Evolutionary conservation across 2,113 vertebrate species (phyloP).

Genomic region (Indri indri): DNA sequence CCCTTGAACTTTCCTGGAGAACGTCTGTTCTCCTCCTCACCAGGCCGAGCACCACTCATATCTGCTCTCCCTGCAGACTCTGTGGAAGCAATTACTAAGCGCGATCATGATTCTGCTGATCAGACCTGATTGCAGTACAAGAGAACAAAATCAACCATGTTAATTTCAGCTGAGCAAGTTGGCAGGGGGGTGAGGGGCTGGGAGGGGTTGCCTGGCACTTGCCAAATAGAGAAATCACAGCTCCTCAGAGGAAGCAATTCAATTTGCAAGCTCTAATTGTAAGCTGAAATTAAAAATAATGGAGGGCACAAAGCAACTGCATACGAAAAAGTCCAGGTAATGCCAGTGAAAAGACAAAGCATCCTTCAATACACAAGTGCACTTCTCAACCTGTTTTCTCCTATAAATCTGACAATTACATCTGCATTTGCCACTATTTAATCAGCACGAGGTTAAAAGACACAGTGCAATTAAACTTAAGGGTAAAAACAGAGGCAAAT

Average conservation of each 20-base stretch:
- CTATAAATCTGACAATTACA: neutral
- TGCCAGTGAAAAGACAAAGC: neutral
- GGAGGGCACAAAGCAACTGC: conserved; percentile 18
- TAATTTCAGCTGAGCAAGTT: conserved; percentile 33
- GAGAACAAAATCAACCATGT: conserved; percentile 47
- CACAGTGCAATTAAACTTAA: conserved; percentile 16
- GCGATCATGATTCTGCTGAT: neutral
- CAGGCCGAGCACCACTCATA: neutral
- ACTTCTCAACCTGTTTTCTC: neutral
- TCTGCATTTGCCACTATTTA: conserved; percentile 14
- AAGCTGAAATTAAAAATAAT: conserved; percentile 66
- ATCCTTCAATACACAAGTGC: neutral
- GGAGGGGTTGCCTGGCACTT: neutral
- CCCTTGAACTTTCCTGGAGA: neutral
- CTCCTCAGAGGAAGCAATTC: conserved; percentile 60
- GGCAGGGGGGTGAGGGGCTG: no score
- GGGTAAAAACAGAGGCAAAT: neutral
- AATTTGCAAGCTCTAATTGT: conserved; percentile 69
- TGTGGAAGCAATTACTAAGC: conserved; percentile 25
- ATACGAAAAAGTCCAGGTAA: conserved; percentile 39
- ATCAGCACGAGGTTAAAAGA: conserved; percentile 25
- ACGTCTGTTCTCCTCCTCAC: neutral
- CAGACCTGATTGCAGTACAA: conserved; percentile 9
- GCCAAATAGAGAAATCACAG: conserved; percentile 56
- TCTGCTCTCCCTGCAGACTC: neutral